Evolutionary conservation across 2,888 invertebrate species (phyloP), one percentile per base, ranked within the genome.

Genomic region (Lathronympha strigana): DNA sequence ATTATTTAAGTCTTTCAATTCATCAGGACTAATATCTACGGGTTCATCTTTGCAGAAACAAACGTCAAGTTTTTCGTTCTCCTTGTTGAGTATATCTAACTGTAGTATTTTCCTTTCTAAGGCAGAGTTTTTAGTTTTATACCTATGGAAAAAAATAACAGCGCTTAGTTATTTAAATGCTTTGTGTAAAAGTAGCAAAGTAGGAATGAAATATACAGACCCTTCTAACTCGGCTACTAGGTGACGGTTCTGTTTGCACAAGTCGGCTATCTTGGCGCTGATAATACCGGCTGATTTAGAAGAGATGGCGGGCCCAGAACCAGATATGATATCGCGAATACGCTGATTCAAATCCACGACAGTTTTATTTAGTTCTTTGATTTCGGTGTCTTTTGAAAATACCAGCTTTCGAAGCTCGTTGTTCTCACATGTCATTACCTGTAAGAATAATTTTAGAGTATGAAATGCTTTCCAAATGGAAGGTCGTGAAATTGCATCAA

Each of bases 191-290:
- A 47, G 8, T 1, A 23, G 2, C 4, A 23, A 23, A n/a, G 23
- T 23, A n/a, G 13, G n/a, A 47, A 17, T 8, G 2, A 13, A 51
- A 31, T 31, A n/a, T 2, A 5, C 4, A 17, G 17, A 64, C 1
- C 90, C 79, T 80, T 94, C 94, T 13, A 94, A 74, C 84, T 95
- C 94, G 0, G 94, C 91, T 2, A 93, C 93, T 66, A 94, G 91
- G 72, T 95, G 94, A 33, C 95, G 85, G 55, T 94, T 93, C 76
- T 94, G 94, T 78, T 94, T 95, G 72, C 94, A 94, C 5, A 95
- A 83, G 62, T 95, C 95, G 0, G 95, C 93, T 66, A 95, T 93
- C 85, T 95, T 95, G n/a, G 93, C 88, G 45, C 93, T 93, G 1
- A 94, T 93, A 8, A 93, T 76, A 28, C 94, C 93, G 5, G 92